Conservation (phyloP, 2,113 vertebrate genomes). For the Cnemophilus loriae region DNA sequence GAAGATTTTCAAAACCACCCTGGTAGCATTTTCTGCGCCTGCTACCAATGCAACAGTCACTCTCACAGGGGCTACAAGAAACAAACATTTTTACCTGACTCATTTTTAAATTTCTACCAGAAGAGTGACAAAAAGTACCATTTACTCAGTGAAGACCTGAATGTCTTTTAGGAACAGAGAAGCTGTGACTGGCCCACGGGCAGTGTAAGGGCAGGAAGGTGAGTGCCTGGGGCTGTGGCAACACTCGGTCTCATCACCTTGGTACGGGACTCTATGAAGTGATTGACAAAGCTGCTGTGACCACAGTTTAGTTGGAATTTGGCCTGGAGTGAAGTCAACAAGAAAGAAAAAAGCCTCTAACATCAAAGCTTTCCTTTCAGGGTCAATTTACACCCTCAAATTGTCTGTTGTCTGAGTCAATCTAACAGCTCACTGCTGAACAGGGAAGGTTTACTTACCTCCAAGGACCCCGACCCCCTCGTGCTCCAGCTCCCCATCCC, state of each 20-base stretch:
- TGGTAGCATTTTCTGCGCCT: not conserved
- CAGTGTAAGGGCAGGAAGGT: not conserved
- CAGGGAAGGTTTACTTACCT: not conserved
- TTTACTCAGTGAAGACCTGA: not conserved
- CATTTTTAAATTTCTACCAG: not conserved
- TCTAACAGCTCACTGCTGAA: not conserved
- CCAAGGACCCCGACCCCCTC: not conserved
- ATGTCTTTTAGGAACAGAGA: not conserved
- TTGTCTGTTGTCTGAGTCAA: not conserved
- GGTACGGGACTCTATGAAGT: slow-evolving; percentile 3
- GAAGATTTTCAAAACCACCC: not conserved
- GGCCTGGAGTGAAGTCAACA: slow-evolving; percentile 14
- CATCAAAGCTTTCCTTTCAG: slow-evolving; percentile 50
- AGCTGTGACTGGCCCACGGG: not conserved
- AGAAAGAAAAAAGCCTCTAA: not conserved
- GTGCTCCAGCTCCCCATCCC: not conserved
- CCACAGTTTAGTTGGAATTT: slow-evolving; percentile 29
- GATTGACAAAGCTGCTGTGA: slow-evolving; percentile 12
- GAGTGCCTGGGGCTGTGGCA: not conserved
- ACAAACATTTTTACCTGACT: not conserved
- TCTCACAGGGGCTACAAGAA: not conserved
- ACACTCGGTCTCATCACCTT: not conserved
- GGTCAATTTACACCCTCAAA: slow-evolving; percentile 42
- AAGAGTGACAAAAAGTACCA: not conserved
- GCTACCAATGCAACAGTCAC: not conserved